These are phyloP conservation scores for Junonia oenone DNA, from an alignment of 2,888 invertebrate species.

Conservation along the genomic window DNA sequence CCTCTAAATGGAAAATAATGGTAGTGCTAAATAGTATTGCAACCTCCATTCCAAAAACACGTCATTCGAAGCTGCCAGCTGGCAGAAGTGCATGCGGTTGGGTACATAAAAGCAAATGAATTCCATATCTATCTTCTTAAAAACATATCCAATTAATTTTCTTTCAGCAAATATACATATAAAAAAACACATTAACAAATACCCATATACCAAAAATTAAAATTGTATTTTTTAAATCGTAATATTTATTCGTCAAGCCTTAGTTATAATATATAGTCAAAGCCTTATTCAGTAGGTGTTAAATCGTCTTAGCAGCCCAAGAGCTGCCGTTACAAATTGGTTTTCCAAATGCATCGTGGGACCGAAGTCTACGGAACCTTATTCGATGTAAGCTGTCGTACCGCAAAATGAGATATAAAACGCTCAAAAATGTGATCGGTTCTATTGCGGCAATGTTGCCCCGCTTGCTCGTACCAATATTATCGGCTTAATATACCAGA, in stretches of 20 bases:
- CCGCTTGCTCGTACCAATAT: slow-evolving; percentile 33
- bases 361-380: slow-evolving; percentile 36
- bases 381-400: slow-evolving; percentile 50
- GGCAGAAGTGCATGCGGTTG: background rate
- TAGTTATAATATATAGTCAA: no score
- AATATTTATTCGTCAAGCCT: background rate
- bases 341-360: slow-evolving; percentile 52
- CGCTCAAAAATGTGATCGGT: slow-evolving; percentile 62
- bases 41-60: background rate
- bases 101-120: background rate
- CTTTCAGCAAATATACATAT: no score
- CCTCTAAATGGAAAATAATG: background rate
- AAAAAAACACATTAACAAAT: no score
- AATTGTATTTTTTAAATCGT: background rate
- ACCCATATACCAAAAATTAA: no score
- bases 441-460: slow-evolving; percentile 37
- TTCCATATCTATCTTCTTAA: no score
- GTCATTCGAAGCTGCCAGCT: background rate
- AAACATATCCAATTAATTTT: background rate
- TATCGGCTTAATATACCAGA: slow-evolving; percentile 33
- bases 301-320: slow-evolving; percentile 43
- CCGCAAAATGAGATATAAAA: slow-evolving; percentile 70
- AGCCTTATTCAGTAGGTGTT: background rate
- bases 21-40: background rate
- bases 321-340: slow-evolving; percentile 58